A percentile compares a stretch with the other conserved stretches of the same genome.
phyloP scores from a whole-genome alignment of 2,113 vertebrate species.

The Epinephelus cyanopodus region DNA sequence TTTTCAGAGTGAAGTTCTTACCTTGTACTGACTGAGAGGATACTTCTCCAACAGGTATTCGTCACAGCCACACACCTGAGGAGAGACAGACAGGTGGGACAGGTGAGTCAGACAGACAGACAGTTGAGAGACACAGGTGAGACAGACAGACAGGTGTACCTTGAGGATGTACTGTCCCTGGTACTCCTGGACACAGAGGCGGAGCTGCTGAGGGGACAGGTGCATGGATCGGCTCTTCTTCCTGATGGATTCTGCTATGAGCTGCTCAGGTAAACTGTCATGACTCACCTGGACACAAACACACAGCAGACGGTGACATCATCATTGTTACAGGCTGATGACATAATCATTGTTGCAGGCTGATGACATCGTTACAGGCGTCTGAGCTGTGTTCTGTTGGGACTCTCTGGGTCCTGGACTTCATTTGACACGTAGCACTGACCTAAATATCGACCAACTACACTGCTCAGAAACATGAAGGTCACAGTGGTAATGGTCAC shows the following conservation, averaged over 20 bases:
- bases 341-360: no score
- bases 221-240: conserved; percentile 88
- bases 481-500: no score
- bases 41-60: conserved; percentile 88
- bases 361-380: no score
- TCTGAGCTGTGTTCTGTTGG: no score
- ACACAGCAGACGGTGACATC: background rate
- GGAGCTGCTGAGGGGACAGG: conserved; percentile 86
- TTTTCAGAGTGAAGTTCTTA: conserved; percentile 36
- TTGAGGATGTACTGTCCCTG: conserved; percentile 87
- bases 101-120: background rate
- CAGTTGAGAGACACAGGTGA: conserved; percentile 20
- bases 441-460: no score
- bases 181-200: conserved; percentile 87
- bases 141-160: conserved; percentile 43
- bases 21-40: conserved; percentile 89
- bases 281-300: conserved; percentile 73
- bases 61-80: conserved; percentile 87
- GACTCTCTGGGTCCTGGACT: no score
- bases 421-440: no score
- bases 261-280: conserved; percentile 85
- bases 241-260: conserved; percentile 87
- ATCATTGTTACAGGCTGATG: no score
- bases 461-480: no score
- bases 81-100: background rate